These are phyloP conservation scores for Nerophis lumbriciformis DNA, from an alignment of 2,113 vertebrate genomes.

Conservation along the genomic window DNA sequence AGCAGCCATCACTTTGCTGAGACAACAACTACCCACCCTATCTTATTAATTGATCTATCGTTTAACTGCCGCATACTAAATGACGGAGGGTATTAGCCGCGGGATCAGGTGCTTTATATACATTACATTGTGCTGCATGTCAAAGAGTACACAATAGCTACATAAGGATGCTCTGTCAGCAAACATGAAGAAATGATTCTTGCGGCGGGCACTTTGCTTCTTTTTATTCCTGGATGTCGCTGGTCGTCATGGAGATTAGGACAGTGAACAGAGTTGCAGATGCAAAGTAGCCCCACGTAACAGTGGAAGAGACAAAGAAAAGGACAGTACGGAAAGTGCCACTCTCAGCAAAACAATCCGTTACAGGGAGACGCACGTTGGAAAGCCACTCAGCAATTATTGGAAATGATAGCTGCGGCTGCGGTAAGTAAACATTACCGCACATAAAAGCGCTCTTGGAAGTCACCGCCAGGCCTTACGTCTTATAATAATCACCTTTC, in stretches of 20 bases:
- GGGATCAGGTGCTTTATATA: neutral
- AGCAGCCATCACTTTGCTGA: neutral
- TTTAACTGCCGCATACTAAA: neutral
- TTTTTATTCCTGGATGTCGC: neutral
- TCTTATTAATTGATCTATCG: neutral
- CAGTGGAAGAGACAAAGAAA: too few relatives aligned
- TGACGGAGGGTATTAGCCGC: neutral
- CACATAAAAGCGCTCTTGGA: constrained; percentile 12
- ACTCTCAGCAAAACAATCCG: constrained; percentile 1
- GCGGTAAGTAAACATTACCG: constrained; percentile 21
- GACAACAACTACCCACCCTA: neutral
- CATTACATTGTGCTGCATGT: constrained; percentile 1
- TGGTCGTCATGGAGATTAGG: neutral
- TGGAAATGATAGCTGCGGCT: constrained; percentile 18
- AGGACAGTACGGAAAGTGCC: neutral
- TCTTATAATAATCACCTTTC: constrained; percentile 1
- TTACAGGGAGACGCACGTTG: neutral
- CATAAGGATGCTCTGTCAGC: neutral
- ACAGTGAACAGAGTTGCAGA: neutral
- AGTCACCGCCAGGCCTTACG: constrained; percentile 1
- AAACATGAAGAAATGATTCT: neutral
- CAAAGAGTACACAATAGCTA: neutral
- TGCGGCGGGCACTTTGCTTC: neutral
- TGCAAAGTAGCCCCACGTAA: neutral
- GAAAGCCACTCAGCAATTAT: constrained; percentile 4